Conservation (phyloP, 92 coral and sea anemone genomes). For the Palythoa grandiflora region DNA sequence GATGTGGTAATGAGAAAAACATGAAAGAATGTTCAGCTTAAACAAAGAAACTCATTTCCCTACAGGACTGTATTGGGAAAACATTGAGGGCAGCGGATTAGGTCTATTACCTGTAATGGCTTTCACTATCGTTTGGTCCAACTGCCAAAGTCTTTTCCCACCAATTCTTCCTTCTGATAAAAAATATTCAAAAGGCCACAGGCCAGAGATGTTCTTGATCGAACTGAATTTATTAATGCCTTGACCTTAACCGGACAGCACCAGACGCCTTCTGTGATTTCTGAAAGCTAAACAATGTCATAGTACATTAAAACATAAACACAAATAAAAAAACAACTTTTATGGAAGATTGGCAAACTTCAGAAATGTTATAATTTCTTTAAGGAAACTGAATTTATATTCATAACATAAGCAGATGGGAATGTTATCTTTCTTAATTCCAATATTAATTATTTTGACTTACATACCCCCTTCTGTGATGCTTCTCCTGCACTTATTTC, state of each 20-base stretch:
- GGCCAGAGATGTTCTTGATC: slow-evolving; percentile 6
- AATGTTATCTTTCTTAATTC: too few species aligned
- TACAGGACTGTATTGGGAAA: too few species aligned
- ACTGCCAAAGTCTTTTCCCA: slow-evolving; percentile 25
- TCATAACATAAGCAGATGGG: too few species aligned
- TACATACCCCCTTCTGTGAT: too few species aligned
- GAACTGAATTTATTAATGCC: background rate
- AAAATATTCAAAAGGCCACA: slow-evolving; percentile 9
- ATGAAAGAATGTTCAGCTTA: too few species aligned
- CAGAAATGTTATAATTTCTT: too few species aligned
- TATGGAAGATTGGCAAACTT: background rate
- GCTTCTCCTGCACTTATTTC: too few species aligned
- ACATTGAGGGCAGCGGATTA: background rate
- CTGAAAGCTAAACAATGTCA: slow-evolving; percentile 24
- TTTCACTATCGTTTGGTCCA: background rate
- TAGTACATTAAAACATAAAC: background rate
- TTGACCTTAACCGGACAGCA: slow-evolving; percentile 45
- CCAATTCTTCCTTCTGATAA: slow-evolving; percentile 14
- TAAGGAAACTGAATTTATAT: too few species aligned
- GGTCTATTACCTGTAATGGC: slow-evolving; percentile 41
- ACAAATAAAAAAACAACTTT: background rate
- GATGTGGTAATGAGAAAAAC: too few species aligned
- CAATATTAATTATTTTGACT: too few species aligned
- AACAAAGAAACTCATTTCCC: too few species aligned
- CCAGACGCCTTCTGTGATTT: slow-evolving; percentile 51